Conservation (phyloP, 2,113 vertebrate genomes). For the Poeciliopsis prolifica region DNA sequence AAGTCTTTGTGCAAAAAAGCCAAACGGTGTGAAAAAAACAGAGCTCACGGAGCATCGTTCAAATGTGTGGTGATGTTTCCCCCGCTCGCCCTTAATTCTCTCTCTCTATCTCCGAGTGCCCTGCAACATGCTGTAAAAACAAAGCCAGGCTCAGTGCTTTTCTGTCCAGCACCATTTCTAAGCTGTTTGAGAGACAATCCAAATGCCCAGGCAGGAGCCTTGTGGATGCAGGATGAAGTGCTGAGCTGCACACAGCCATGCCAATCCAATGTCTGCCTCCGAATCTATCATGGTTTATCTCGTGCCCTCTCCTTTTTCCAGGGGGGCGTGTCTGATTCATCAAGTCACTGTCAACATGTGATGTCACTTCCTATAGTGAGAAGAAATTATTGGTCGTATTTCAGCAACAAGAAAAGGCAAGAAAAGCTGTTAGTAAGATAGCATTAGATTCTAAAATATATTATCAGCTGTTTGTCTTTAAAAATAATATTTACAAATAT, state of each 20-base stretch:
- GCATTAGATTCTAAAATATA: background rate
- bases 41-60: conserved; percentile 67
- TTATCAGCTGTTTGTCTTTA: background rate
- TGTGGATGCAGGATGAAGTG: conserved; percentile 55
- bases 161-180: conserved; percentile 55
- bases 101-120: conserved; percentile 48
- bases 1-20: conserved; percentile 48
- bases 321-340: conserved; percentile 67
- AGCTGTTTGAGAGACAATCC: conserved; percentile 66
- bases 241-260: conserved; percentile 62
- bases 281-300: conserved; percentile 64
- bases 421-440: background rate
- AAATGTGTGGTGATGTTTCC: conserved; percentile 59
- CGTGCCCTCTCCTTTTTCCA: conserved; percentile 62
- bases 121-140: conserved; percentile 57
- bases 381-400: conserved; percentile 25
- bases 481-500: background rate
- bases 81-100: conserved; percentile 42
- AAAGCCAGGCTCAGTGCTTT: conserved; percentile 50
- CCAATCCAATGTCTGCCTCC: conserved; percentile 60
- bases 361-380: conserved; percentile 78
- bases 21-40: conserved; percentile 58
- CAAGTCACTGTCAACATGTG: conserved; percentile 72
- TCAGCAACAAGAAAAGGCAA: conserved; percentile 10
- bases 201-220: conserved; percentile 65